Percentiles rank a stretch among this genome's conserved stretches.
phyloP scores from a whole-genome alignment of 2,888 invertebrate genomes.

The Meganola albula region DNA sequence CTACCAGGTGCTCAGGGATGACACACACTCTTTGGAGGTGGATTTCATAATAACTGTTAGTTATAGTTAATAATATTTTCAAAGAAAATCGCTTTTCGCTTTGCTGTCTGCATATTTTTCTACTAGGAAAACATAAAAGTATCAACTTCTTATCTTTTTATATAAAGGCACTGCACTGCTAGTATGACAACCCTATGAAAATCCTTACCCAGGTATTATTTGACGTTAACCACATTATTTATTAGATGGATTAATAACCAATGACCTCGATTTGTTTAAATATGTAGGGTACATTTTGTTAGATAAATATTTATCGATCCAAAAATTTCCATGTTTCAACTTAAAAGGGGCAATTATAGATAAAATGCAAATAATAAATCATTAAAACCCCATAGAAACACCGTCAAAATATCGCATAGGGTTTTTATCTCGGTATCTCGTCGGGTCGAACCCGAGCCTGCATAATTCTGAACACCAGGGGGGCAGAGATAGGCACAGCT shows the following conservation, averaged over 20 bases:
- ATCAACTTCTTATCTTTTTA: too few species aligned
- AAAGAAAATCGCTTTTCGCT: not conserved
- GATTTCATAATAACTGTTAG: too few species aligned
- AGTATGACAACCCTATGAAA: slow-evolving; percentile 22
- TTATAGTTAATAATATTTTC: not conserved
- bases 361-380: slow-evolving; percentile 34
- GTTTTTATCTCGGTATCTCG: slow-evolving; percentile 42
- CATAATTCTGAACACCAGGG: slow-evolving; percentile 64
- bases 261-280: too few species aligned
- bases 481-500: slow-evolving; percentile 59
- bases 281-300: too few species aligned
- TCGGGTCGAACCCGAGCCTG: slow-evolving; percentile 58
- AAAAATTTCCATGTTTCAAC: too few species aligned
- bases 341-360: slow-evolving; percentile 26
- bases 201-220: slow-evolving; percentile 23
- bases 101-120: too few species aligned
- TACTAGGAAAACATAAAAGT: too few species aligned
- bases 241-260: slow-evolving; percentile 21
- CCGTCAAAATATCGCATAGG: slow-evolving; percentile 29
- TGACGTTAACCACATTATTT: slow-evolving; percentile 28
- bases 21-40: too few species aligned
- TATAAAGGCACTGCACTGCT: too few species aligned
- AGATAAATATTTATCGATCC: too few species aligned
- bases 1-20: slow-evolving; percentile 44
- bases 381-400: slow-evolving; percentile 30